phyloP scores from a whole-genome alignment of 2,113 vertebrate genomes.

The Scalopus aquaticus region DNA sequence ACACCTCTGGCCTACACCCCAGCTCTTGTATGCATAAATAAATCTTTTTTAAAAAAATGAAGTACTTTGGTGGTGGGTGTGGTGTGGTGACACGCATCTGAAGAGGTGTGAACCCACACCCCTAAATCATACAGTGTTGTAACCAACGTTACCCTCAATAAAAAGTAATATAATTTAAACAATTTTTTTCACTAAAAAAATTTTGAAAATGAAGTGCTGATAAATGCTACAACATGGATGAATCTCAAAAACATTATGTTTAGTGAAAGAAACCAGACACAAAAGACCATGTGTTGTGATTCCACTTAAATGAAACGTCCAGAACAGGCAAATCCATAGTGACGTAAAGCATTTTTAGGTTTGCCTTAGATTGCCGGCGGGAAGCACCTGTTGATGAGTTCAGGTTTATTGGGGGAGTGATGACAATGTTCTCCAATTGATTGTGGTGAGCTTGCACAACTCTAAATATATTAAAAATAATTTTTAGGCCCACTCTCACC shows the following conservation, averaged over 20 bases:
- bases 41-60: too few species aligned
- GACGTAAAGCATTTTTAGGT: neutral
- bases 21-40: too few species aligned
- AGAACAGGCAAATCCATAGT: neutral
- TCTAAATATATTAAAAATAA: neutral
- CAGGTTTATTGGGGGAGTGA: neutral
- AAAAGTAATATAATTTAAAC: too few species aligned
- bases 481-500: neutral
- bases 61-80: neutral
- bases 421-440: constrained; percentile 22
- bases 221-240: neutral
- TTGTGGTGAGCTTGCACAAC: neutral
- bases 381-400: neutral
- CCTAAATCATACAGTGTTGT: too few species aligned
- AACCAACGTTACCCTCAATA: too few species aligned
- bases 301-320: neutral
- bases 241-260: neutral
- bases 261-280: neutral
- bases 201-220: neutral
- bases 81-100: too few species aligned
- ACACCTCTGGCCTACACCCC: too few species aligned
- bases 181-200: neutral
- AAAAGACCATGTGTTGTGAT: neutral
- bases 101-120: too few species aligned
- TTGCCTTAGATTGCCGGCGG: neutral